These are phyloP conservation scores for Crocidura indochinensis DNA, from an alignment of 2,797 vertebrate genomes.

Conservation along the genomic window DNA sequence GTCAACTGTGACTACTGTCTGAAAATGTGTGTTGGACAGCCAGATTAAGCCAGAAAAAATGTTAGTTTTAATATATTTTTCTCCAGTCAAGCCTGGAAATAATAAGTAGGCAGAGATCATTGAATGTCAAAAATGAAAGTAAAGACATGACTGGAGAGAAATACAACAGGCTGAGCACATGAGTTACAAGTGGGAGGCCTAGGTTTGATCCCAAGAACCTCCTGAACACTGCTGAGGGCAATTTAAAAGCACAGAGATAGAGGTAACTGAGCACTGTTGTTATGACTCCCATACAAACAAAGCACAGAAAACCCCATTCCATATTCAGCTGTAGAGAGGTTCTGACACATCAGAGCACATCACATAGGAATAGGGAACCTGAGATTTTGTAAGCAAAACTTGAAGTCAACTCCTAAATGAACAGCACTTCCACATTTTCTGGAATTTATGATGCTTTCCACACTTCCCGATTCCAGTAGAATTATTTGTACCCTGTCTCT, in stretches of 20 bases:
- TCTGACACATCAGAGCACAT: background rate
- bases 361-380: background rate
- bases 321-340: background rate
- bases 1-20: background rate
- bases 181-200: too few species aligned
- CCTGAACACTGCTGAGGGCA: too few species aligned
- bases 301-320: background rate
- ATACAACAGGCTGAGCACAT: too few species aligned
- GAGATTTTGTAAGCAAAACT: background rate
- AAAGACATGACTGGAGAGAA: too few species aligned
- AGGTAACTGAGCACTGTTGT: too few species aligned
- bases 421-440: background rate
- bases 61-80: background rate
- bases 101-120: background rate
- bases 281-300: background rate
- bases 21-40: background rate
- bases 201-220: too few species aligned
- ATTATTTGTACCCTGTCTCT: background rate
- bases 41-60: constrained; percentile 14
- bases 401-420: background rate
- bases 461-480: background rate
- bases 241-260: too few species aligned
- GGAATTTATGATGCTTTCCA: background rate
- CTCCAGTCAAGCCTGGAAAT: background rate
- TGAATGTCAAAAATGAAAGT: background rate